phyloP scores from a whole-genome alignment of 2,113 vertebrate genomes.

The Symphodus melops region DNA sequence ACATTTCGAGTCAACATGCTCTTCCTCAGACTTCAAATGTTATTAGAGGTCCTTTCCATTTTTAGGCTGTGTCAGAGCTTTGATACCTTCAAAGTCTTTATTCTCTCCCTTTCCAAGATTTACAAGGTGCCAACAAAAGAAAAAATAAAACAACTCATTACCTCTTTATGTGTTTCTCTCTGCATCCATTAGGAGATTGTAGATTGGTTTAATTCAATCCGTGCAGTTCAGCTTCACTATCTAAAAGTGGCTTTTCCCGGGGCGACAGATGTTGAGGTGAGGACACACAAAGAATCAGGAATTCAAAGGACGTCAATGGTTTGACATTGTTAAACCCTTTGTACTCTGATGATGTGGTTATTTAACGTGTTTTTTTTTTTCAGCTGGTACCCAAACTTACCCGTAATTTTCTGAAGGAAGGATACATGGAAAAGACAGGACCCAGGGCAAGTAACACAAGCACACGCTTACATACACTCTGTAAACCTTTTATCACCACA shows the following conservation, averaged over 20 bases:
- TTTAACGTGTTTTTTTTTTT: slow-evolving; percentile 6
- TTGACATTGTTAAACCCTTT: too few species aligned
- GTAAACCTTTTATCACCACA: background rate
- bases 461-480: background rate
- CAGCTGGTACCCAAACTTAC: slow-evolving; percentile 90
- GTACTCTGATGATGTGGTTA: background rate
- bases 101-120: too few species aligned
- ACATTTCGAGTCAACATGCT: too few species aligned
- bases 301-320: too few species aligned
- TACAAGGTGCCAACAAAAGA: too few species aligned
- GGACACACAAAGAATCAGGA: slow-evolving; percentile 3
- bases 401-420: slow-evolving; percentile 90
- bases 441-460: slow-evolving; percentile 83
- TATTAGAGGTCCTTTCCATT: too few species aligned
- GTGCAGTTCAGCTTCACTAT: slow-evolving; percentile 95
- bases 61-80: too few species aligned
- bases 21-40: too few species aligned
- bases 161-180: background rate
- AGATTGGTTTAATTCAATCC: slow-evolving; percentile 96
- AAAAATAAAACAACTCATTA: too few species aligned
- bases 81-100: too few species aligned
- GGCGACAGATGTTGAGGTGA: slow-evolving; percentile 89
- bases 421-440: slow-evolving; percentile 95
- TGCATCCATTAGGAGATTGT: slow-evolving; percentile 88
- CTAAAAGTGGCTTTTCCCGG: slow-evolving; percentile 96